Evolutionary conservation across 1,140 invertebrate genomes (phyloP), one percentile per base, ranked within the genome.

Genomic region (Medauroidea extradentata): DNA sequence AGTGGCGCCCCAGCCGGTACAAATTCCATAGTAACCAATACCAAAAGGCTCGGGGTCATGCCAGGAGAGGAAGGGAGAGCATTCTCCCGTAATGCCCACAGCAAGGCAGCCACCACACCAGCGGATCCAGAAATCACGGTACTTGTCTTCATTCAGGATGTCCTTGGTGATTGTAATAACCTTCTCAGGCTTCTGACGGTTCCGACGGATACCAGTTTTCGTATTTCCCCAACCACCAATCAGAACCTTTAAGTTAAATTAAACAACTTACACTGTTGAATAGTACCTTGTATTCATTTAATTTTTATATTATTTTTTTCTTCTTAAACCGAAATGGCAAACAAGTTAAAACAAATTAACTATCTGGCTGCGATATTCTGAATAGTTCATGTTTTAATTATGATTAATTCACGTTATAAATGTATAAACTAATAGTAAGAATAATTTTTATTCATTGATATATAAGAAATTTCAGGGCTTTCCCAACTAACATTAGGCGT

Each of bases 181-280:
- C 59, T 86, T 85, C 44, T 93, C 90, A 4, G 90, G 90, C 69
- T 90, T 90, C 2, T 82, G 78, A 60, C 83, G 81, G 70, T 92
- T 90, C 67, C 84, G 85, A 53, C 90, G 84, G 66, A 93, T 88
- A 0, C 89, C 86, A n/a, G 87, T 90, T 75, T 91, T 93, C 49
- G 79, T 76, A 69, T 93, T 93, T 8, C 80, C 79, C 91, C 91
- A 93, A 50, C 90, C 90, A 23, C 91, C 91, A 60, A 93, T 80
- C 71, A 93, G 91, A 13, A 90, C 71, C 85, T 87, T 14, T 3
- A 0, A 13, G n/a, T 4, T 5, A 1, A 18, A 11, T 18, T 13
- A 18, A 3, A 23, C 43, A 46, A 3, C 13, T n/a, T n/a, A n/a
- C n/a, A n/a, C n/a, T n/a, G n/a, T n/a, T n/a, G n/a, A n/a, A n/a